Conservation (phyloP, 64 coral and sea anemone species). For the Trachythela sp. region DNA sequence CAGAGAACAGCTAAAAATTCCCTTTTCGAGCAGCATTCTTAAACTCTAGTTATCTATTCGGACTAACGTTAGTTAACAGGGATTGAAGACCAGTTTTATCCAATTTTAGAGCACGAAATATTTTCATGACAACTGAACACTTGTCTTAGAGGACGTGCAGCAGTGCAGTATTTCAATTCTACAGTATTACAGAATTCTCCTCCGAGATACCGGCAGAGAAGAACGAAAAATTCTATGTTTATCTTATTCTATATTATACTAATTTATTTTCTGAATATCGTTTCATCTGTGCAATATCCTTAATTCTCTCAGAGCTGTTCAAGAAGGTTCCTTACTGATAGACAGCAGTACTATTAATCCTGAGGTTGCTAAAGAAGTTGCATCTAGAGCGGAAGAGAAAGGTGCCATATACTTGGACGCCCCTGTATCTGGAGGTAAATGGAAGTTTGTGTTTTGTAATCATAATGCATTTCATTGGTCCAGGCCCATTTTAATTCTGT, state of each 20-base stretch:
- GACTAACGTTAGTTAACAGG: no score
- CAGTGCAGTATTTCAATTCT: no score
- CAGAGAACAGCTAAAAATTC: no score
- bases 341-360: conserved; percentile 97
- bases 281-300: neutral
- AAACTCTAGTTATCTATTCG: no score
- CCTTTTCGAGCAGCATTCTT: no score
- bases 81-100: no score
- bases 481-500: no score
- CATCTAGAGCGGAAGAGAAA: conserved; percentile 50
- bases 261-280: neutral
- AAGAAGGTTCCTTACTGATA: conserved; percentile 71
- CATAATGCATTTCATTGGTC: neutral
- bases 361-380: conserved; percentile 69
- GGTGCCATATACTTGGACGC: conserved; percentile 78
- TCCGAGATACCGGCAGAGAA: no score
- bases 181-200: no score
- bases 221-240: neutral
- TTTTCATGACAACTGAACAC: no score
- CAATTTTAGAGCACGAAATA: no score
- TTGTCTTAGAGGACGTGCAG: no score
- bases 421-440: conserved; percentile 90
- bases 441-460: neutral
- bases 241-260: neutral
- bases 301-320: conserved; percentile 56